Evolutionary conservation across 1,140 invertebrate genomes (phyloP), one percentile per base, ranked within the genome.

Genomic region (Phthorimaea operculella): DNA sequence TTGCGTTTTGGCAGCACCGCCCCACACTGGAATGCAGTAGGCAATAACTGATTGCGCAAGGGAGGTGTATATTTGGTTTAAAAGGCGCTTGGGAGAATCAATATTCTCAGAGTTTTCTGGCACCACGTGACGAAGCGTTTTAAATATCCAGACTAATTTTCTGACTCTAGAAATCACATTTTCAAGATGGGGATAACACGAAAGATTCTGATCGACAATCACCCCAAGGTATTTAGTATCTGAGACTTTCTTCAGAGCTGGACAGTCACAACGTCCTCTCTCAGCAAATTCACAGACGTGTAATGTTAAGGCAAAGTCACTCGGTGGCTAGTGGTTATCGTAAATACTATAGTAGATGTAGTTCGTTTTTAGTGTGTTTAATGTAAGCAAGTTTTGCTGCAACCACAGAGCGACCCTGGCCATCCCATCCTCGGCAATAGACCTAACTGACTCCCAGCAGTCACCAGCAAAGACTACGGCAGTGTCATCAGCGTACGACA

Each of bases 401-500:
- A 45, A 15, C 44, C 44, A 45, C 11, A n/a, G 6, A 8, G 44
- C 44, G 8, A 45, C n/a, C 14, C n/a, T 8, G 5, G 11, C 15
- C 15, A 45, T 6, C 11, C 44, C 44, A 45, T 8, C 15, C 14
- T 45, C 44, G 14, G 44, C 44, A 11, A 6, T 15, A n/a, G 11
- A 11, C 15, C 14, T 11, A n/a, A 45, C 44, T 5, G 11, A 4
- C 5, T 45, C 44, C 44, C 44, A 45, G 6, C 8, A n/a, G 8
- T 45, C 44, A 11, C 11, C 44, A n/a, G 11, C 11, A 45, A 45
- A 45, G 8, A 45, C 15, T 6, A 45, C 44, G 14, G 15, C 44
- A n/a, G 44, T 45, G 44, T 45, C 44, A 45, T 45, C 44, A 45
- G 44, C 44, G 15, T n/a, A 45, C 15, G 44, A 45, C 11, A 45